phyloP scores from a whole-genome alignment of 1,140 invertebrate genomes.

The Nymphalis io region DNA sequence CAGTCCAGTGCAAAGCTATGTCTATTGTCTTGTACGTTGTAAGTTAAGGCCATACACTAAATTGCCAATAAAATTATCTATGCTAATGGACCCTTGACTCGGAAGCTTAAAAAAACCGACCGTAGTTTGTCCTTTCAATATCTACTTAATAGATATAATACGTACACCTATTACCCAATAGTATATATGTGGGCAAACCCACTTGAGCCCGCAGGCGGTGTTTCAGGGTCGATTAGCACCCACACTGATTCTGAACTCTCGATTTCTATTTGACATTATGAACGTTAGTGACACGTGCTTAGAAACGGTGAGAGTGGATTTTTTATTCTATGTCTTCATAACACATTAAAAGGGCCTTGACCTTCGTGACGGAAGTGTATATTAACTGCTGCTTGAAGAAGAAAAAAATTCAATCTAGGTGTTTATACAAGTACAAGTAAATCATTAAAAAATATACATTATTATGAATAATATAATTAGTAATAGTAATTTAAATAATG shows the following conservation, averaged over 20 bases:
- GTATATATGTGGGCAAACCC: slow-evolving; percentile 11
- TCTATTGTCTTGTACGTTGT: too few relatives aligned
- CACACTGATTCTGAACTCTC: slow-evolving; percentile 29
- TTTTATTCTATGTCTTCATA: not conserved
- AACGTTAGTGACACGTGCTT: slow-evolving; percentile 13
- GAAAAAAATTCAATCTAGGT: not conserved
- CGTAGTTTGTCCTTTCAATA: not conserved
- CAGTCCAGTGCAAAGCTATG: too few relatives aligned
- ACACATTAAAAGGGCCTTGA: not conserved
- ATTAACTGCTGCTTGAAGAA: not conserved
- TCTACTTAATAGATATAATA: not conserved
- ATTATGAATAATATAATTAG: not conserved
- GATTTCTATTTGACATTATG: slow-evolving; percentile 18
- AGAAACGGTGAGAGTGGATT: slow-evolving; percentile 2
- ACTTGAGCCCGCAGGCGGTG: slow-evolving; percentile 31
- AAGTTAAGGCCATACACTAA: not conserved
- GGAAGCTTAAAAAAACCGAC: not conserved
- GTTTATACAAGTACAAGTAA: not conserved
- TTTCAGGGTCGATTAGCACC: slow-evolving; percentile 44
- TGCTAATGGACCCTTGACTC: too few relatives aligned
- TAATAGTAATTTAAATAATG: not conserved
- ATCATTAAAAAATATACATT: not conserved
- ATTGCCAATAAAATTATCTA: not conserved
- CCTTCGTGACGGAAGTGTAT: not conserved
- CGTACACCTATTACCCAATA: slow-evolving; percentile 9